These are phyloP conservation scores for Adelges cooleyi DNA, from an alignment of 1,140 invertebrate species.

Conservation along the genomic window DNA sequence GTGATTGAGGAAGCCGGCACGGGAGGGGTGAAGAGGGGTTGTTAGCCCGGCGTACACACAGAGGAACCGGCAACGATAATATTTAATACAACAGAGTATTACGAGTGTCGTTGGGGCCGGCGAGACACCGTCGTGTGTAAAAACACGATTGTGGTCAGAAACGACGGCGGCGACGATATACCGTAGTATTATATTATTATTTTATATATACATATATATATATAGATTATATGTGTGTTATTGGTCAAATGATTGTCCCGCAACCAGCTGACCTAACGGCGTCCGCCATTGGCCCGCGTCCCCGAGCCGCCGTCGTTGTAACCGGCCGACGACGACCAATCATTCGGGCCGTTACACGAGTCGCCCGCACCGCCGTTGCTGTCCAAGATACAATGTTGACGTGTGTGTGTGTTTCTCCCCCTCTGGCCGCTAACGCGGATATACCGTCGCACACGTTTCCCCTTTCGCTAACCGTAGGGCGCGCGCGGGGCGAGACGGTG, in stretches of 20 bases:
- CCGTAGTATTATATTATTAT: background rate
- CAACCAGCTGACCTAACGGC: background rate
- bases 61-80: too few species aligned
- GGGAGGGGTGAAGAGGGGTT: too few species aligned
- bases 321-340: background rate
- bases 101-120: too few species aligned
- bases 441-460: background rate
- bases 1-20: too few species aligned
- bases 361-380: background rate
- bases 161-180: background rate
- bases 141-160: conserved; percentile 15
- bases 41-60: too few species aligned
- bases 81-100: too few species aligned
- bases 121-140: background rate
- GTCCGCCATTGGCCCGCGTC: background rate
- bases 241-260: conserved; percentile 15
- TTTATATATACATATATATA: too few species aligned
- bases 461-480: background rate
- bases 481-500: background rate
- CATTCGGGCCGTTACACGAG: background rate
- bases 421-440: background rate
- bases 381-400: conserved; percentile 13
- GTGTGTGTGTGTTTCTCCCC: background rate
- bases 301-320: background rate
- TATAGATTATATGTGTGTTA: too few species aligned